Base-by-base conservation (phyloP, 1,140 invertebrate species). In the Drosophila repletoides region DNA sequence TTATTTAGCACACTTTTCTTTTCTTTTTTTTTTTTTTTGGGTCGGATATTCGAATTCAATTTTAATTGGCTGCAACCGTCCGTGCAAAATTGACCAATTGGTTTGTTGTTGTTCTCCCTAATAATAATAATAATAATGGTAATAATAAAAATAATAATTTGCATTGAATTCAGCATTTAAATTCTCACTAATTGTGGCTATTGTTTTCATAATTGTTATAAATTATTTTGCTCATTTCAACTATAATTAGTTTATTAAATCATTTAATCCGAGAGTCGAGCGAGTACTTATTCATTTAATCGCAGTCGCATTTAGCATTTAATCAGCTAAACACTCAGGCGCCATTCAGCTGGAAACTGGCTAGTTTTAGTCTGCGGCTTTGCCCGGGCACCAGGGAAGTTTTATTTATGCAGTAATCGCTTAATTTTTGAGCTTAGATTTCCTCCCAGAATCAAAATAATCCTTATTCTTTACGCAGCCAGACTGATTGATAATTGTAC, bases 121-220 rank as follows among this genome's bases (percentile, higher is more conserved):
- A 49, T 59, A 49, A 66, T 59, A 53, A 49, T 36, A 28, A 19
- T 15, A 56, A 56, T 52, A n/a, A n/a, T 31, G 63, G 48, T 48
- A 38, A 58, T 59, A 46, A 49, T 59, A 49, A 66, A 66, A 53
- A 49, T 36, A 28, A 19, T 15, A 56, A 56, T 52, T 53, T 41
- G 36, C 21, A 43, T 45, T 43, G 12, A 63, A 63, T 66, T 59
- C 21, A 1, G 19, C 26, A 24, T 19, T 58, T 29, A 7, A 17
- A 29, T 22, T 29, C 36, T 19, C 36, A 21, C 45, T 33, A 49
- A 51, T 66, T 60, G 29, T 51, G 14, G 14, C 14, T 12, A 43
- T 45, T 60, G 28, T 52, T 43, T 29, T 5, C 6, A n/a, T 46
- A 56, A 51, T 51, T n/a, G 12, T 41, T 14, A 29, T 38, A 9